Conservation (phyloP, 2,797 vertebrate genomes). For the Paguma larvata region DNA sequence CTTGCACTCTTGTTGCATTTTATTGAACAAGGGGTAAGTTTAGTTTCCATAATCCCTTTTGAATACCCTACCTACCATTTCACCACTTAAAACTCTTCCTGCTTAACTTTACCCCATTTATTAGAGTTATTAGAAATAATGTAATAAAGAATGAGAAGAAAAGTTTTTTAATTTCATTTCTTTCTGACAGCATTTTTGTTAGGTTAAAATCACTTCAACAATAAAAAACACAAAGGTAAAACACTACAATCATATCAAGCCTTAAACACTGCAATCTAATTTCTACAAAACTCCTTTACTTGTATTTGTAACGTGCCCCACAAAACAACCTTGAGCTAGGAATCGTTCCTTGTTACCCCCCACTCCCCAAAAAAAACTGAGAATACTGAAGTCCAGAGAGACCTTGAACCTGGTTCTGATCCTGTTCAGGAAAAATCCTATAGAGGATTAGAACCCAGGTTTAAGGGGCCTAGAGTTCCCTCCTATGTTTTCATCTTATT, state of each 20-base stretch:
- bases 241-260: background rate
- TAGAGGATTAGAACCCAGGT: background rate
- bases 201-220: conserved; percentile 28
- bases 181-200: conserved; percentile 46
- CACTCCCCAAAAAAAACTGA: background rate
- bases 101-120: background rate
- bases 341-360: background rate
- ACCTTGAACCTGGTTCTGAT: too few relatives aligned
- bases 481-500: conserved; percentile 49
- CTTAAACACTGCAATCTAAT: background rate
- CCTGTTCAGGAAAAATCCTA: too few relatives aligned
- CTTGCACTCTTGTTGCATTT: background rate
- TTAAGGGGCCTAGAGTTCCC: background rate
- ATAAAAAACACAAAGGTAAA: background rate
- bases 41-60: background rate
- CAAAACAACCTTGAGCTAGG: background rate
- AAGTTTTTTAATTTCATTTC: background rate
- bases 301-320: too few relatives aligned
- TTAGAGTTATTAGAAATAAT: conserved; percentile 7
- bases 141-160: background rate
- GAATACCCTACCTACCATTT: background rate
- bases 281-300: background rate
- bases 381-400: background rate
- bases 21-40: background rate
- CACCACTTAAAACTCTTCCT: background rate